Evolutionary conservation across 2,797 vertebrate species (phyloP).

Genomic region (Megaceryle alcyon): DNA sequence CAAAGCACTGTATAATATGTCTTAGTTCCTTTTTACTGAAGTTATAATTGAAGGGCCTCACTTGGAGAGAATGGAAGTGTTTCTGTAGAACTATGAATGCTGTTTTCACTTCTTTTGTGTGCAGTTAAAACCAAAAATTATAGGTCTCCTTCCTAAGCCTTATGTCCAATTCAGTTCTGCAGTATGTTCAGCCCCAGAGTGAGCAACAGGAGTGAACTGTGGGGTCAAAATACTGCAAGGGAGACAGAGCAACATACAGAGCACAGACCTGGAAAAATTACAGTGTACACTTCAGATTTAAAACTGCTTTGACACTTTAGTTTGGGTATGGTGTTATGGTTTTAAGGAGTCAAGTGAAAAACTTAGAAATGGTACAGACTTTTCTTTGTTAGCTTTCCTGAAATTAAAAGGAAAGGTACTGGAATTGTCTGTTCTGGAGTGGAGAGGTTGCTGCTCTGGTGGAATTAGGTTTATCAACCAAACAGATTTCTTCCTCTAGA

Average conservation of each 20-base stretch:
- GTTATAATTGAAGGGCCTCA: background rate
- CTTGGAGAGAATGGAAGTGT: background rate
- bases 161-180: accelerated
- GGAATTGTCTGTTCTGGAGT: background rate
- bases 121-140: background rate
- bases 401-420: background rate
- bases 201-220: background rate
- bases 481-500: background rate
- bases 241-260: no score
- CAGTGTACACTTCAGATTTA: background rate
- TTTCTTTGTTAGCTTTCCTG: background rate
- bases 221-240: background rate
- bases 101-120: background rate
- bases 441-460: background rate
- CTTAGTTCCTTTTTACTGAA: background rate
- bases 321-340: background rate
- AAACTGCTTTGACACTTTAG: background rate
- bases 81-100: background rate
- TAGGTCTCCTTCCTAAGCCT: background rate
- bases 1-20: background rate
- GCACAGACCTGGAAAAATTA: background rate
- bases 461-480: background rate
- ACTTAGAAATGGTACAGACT: background rate
- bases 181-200: background rate
- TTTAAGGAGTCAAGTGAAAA: background rate